Percentiles rank a stretch among this genome's conserved stretches.
Evolutionary conservation across 2,888 invertebrate species (phyloP).

Genomic region (Perizoma flavofasciatum): DNA sequence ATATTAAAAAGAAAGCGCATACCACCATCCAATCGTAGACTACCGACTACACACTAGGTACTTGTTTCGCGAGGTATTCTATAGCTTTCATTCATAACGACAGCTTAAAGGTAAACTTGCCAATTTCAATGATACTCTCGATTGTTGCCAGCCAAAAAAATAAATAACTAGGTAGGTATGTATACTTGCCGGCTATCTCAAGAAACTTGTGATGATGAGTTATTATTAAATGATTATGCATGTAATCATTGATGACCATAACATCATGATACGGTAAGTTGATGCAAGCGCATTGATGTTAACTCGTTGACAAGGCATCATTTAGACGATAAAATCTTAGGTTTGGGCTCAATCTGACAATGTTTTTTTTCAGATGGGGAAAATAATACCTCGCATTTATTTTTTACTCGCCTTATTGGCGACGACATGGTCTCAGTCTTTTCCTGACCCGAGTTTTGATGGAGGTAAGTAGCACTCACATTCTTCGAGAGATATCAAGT

Average conservation of each 20-base stretch:
- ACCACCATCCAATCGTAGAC: constrained; percentile 18
- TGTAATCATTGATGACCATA: too few species aligned
- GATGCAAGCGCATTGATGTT: too few species aligned
- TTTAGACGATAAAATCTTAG: too few species aligned
- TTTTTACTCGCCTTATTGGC: constrained; percentile 53
- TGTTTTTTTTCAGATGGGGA: constrained; percentile 56
- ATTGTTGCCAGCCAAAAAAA: too few species aligned
- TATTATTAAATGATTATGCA: not conserved
- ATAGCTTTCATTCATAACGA: constrained; percentile 19
- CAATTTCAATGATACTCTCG: constrained; percentile 16
- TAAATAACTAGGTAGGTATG: too few species aligned
- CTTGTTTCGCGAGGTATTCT: constrained; percentile 12
- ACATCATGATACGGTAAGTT: too few species aligned
- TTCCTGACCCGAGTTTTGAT: constrained; percentile 51
- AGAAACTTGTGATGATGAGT: not conserved
- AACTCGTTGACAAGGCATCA: too few species aligned
- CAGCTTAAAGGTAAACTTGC: constrained; percentile 19
- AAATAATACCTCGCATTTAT: constrained; percentile 45
- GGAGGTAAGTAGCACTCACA: constrained; percentile 47
- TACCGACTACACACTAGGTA: constrained; percentile 1
- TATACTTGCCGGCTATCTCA: not conserved
- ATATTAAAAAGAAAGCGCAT: constrained; percentile 56
- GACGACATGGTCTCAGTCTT: constrained; percentile 54
- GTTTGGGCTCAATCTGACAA: not conserved
- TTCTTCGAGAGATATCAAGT: constrained; percentile 3